Conservation (phyloP, 1,140 invertebrate genomes). For the Drosophila aff. region DNA sequence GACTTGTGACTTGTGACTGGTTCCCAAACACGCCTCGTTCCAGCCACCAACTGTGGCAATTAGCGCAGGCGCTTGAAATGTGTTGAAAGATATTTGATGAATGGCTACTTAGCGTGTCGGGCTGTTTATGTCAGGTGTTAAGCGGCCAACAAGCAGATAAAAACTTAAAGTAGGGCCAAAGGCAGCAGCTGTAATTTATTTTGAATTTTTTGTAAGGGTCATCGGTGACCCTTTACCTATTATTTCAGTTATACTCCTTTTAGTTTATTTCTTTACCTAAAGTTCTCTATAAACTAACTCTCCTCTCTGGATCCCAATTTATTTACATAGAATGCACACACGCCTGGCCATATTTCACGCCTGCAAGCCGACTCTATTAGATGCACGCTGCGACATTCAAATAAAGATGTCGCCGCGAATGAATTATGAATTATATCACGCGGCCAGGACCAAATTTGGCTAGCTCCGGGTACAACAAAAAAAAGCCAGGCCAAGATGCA, state of each 20-base stretch:
- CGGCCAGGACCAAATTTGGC: slow-evolving; percentile 74
- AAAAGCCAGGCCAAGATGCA: slow-evolving; percentile 27
- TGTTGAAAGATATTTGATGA: slow-evolving; percentile 82
- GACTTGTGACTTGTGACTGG: slow-evolving; percentile 53
- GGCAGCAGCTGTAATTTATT: neutral
- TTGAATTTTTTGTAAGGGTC: neutral
- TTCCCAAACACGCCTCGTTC: slow-evolving; percentile 60
- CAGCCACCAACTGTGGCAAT: slow-evolving; percentile 50
- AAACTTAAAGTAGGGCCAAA: neutral
- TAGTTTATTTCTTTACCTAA: neutral
- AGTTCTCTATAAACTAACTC: neutral
- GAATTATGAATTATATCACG: slow-evolving; percentile 85
- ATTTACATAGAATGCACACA: slow-evolving; percentile 34
- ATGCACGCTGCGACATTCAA: slow-evolving; percentile 55
- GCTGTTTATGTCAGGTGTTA: slow-evolving; percentile 11
- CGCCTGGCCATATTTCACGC: slow-evolving; percentile 46
- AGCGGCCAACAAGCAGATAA: neutral
- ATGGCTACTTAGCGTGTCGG: slow-evolving; percentile 64
- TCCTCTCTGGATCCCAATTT: slow-evolving; percentile 15
- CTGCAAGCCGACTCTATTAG: slow-evolving; percentile 56
- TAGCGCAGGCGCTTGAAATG: slow-evolving; percentile 74
- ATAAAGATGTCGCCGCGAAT: slow-evolving; percentile 79
- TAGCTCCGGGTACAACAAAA: slow-evolving; percentile 41
- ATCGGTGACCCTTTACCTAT: neutral
- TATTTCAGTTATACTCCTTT: neutral